Conservation (phyloP, 1,140 invertebrate species). For the Hesperophylax magnus region DNA sequence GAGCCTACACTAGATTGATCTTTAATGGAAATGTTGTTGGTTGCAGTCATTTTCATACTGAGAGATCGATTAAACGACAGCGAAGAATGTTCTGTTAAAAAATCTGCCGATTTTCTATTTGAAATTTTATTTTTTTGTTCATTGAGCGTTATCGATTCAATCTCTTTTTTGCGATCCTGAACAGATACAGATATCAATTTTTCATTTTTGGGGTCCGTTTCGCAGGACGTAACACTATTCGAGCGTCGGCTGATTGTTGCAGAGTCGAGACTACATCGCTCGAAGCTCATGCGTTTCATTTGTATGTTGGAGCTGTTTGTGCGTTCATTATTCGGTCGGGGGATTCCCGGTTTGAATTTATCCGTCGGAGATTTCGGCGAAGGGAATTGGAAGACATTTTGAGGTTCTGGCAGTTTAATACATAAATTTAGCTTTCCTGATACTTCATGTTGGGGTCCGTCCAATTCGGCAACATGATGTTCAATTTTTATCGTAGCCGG, state of each 20-base stretch:
- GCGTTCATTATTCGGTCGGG: constrained; percentile 44
- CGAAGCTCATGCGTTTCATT: constrained; percentile 67
- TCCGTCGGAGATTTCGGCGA: constrained; percentile 39
- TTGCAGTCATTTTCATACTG: constrained; percentile 43
- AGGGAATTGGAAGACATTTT: constrained; percentile 32
- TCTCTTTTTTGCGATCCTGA: constrained; percentile 67
- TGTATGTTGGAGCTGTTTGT: constrained; percentile 62
- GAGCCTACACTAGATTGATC: constrained; percentile 33
- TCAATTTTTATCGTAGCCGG: not conserved
- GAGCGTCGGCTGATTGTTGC: constrained; percentile 61
- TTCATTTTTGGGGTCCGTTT: constrained; percentile 53
- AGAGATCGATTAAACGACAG: constrained; percentile 44
- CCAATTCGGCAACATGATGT: not conserved
- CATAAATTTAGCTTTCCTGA: constrained; percentile 33
- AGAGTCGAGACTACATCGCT: constrained; percentile 68
- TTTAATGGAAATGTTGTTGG: constrained; percentile 23
- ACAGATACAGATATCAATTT: constrained; percentile 66
- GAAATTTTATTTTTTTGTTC: constrained; percentile 34
- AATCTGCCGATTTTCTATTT: constrained; percentile 43
- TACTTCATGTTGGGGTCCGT: constrained; percentile 7
- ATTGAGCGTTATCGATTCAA: constrained; percentile 62
- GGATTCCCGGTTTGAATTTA: constrained; percentile 45
- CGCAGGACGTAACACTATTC: constrained; percentile 56
- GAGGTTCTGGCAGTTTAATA: constrained; percentile 23
- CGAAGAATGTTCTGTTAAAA: constrained; percentile 29